Percentiles rank a stretch among this genome's conserved stretches.
phyloP scores from a whole-genome alignment of 1,140 invertebrate genomes.

The Rhynchophorus ferrugineus region DNA sequence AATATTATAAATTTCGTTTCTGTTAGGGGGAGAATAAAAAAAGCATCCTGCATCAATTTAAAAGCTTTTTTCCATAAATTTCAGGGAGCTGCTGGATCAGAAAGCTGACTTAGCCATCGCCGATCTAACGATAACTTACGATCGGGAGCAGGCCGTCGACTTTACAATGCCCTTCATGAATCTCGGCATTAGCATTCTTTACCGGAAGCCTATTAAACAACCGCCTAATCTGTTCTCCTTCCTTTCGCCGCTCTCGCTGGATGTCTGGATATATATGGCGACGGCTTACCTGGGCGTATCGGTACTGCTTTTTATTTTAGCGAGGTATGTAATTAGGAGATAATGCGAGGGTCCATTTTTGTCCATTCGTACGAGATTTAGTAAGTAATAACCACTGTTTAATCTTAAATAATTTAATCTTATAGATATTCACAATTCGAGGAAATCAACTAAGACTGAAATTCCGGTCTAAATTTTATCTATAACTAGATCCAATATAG shows the following conservation, averaged over 20 bases:
- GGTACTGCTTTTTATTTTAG: constrained; percentile 84
- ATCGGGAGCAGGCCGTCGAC: constrained; percentile 81
- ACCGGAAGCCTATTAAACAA: constrained; percentile 83
- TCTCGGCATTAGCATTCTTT: constrained; percentile 87
- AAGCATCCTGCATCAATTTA: background rate
- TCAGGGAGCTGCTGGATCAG: constrained; percentile 76
- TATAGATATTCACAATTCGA: too few relatives aligned
- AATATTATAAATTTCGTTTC: too few relatives aligned
- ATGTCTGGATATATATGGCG: constrained; percentile 95
- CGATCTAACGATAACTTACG: constrained; percentile 90
- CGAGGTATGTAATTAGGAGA: constrained; percentile 58
- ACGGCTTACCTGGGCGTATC: constrained; percentile 90
- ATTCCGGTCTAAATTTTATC: too few relatives aligned
- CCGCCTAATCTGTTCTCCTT: constrained; percentile 89
- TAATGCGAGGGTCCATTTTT: background rate
- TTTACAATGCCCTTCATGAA: constrained; percentile 97
- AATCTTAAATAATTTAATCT: too few relatives aligned
- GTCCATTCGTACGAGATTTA: too few relatives aligned
- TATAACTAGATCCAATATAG: too few relatives aligned
- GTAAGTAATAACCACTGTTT: too few relatives aligned
- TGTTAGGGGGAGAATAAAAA: too few relatives aligned
- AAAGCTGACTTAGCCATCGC: constrained; percentile 87
- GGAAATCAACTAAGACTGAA: too few relatives aligned
- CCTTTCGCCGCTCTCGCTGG: constrained; percentile 83
- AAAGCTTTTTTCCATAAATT: background rate